Conservation (phyloP, 2,113 vertebrate species). For the Peromyscus polionotus region DNA sequence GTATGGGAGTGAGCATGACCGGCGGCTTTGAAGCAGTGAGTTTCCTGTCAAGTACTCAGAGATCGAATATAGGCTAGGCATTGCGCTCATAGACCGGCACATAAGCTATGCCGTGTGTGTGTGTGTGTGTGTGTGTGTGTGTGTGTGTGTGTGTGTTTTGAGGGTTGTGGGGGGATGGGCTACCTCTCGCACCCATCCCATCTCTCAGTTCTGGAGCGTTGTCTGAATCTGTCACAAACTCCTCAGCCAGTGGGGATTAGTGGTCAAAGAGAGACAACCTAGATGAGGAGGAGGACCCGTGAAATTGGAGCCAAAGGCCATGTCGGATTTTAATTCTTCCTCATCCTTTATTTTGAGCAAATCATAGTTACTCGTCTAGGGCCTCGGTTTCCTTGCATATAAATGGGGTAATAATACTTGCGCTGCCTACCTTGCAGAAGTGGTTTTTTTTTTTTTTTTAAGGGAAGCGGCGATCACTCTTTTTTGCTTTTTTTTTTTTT, state of each 20-base stretch:
- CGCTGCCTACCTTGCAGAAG: background rate
- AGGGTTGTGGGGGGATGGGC: no score
- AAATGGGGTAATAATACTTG: background rate
- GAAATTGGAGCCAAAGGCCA: background rate
- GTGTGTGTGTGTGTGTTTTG: background rate
- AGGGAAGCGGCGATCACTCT: background rate
- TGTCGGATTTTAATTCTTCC: background rate
- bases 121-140: background rate
- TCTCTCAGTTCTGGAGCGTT: background rate
- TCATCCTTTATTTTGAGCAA: background rate
- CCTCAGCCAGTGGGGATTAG: background rate
- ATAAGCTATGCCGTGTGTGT: background rate
- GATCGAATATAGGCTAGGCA: background rate
- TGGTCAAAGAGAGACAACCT: background rate
- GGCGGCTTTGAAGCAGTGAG: background rate
- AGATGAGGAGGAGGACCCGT: background rate
- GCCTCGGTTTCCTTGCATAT: background rate
- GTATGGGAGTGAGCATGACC: background rate
- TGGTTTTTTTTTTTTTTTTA: background rate
- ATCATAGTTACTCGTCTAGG: background rate
- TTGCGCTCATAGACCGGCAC: background rate
- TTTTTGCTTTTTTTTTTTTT: background rate
- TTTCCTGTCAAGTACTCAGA: background rate
- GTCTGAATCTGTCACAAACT: background rate
- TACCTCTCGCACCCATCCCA: background rate